Conservation (phyloP, 2,888 invertebrate species). For the Serripes groenlandicus region DNA sequence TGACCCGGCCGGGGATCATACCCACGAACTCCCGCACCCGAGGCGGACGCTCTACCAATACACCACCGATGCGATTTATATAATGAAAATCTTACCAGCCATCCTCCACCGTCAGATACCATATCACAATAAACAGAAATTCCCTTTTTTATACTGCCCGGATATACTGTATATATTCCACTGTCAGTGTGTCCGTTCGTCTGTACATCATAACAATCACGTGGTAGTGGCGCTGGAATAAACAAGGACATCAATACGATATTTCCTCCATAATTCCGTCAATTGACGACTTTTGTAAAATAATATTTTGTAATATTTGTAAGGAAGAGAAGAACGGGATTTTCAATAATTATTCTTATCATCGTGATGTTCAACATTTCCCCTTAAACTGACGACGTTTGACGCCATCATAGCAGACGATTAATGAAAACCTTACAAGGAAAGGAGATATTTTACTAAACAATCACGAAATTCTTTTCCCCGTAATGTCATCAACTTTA, state of each 20-base stretch:
- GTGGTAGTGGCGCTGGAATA: slow-evolving; percentile 40
- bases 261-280: not conserved
- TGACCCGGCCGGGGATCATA: too few relatives aligned
- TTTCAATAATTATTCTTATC: too few relatives aligned
- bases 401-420: too few relatives aligned
- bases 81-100: slow-evolving; percentile 56
- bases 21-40: too few relatives aligned
- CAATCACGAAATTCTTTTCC: too few relatives aligned
- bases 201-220: slow-evolving; percentile 63
- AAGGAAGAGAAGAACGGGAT: not conserved
- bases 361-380: too few relatives aligned
- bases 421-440: not conserved
- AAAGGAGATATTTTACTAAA: not conserved
- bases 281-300: not conserved
- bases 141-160: slow-evolving; percentile 35
- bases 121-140: slow-evolving; percentile 67
- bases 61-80: too few relatives aligned
- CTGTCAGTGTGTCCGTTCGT: slow-evolving; percentile 37
- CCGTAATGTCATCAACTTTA: too few relatives aligned
- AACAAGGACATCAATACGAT: not conserved
- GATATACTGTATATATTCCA: slow-evolving; percentile 62
- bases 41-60: too few relatives aligned
- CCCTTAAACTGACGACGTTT: too few relatives aligned
- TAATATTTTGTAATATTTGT: not conserved
- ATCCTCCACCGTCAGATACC: slow-evolving; percentile 63